Conservation (phyloP, 2,888 invertebrate genomes). For the Xestoiulus laeticollis region DNA sequence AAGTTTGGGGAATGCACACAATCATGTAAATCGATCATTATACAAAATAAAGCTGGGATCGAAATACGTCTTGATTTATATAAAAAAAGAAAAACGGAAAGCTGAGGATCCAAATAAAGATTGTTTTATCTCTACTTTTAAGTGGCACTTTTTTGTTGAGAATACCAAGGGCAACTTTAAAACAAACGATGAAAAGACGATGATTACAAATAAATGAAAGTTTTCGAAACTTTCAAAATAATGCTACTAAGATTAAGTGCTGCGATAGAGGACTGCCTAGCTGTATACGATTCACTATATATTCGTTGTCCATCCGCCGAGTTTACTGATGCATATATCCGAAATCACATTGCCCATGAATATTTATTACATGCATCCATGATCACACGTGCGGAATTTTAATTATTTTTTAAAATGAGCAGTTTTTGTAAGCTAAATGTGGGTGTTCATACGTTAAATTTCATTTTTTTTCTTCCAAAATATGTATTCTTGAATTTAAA, state of each 20-base stretch:
- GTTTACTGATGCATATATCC: not conserved
- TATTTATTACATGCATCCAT: not conserved
- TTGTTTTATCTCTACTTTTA: not conserved
- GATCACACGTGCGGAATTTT: not conserved
- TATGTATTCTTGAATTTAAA: no score
- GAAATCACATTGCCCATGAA: not conserved
- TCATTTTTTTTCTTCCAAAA: no score
- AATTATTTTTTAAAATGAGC: not conserved
- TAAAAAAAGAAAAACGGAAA: not conserved
- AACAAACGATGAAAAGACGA: not conserved
- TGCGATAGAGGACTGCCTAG: not conserved
- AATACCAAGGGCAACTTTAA: not conserved
- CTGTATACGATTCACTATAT: not conserved
- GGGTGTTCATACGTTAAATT: no score
- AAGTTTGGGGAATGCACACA: no score
- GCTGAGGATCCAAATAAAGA: not conserved
- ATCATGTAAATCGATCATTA: no score
- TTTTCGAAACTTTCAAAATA: not conserved
- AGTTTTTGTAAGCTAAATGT: not conserved
- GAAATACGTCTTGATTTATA: not conserved
- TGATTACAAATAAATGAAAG: not conserved
- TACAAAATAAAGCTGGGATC: no score
- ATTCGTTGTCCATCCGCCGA: not conserved
- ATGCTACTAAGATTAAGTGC: not conserved
- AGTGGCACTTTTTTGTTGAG: not conserved